Evolutionary conservation across 92 coral and sea anemone species (phyloP), one percentile per base, ranked within the genome.

Genomic region (Porites lobata): DNA sequence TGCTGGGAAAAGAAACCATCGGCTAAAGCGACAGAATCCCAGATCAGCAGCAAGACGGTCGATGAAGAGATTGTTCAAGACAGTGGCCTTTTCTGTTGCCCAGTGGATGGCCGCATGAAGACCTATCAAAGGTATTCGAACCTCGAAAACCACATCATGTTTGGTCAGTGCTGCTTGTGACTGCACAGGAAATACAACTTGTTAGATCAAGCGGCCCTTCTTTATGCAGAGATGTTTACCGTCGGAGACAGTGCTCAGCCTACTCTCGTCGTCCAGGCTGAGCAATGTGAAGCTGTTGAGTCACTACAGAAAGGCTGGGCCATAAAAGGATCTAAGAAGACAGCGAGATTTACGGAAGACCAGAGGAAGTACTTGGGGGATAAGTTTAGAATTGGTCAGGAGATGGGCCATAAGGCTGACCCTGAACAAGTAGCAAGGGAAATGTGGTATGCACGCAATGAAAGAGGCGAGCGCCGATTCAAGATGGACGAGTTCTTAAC

Each of bases 221-320:
- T 66, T 9, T 66, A 22, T 13, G 13, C 9, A 68, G 26, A 68
- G 50, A 32, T 7, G 58, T 9, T 53, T 12, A 53, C 13, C 1
- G 58, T 8, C 9, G 58, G 58, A 53, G 58, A 53, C 58, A 53
- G 63, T 43, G 32, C 32, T 29, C 32, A 29, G 32, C 32, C 32
- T 29, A 29, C 78, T 17, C 78, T 74, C 58, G 9, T 8, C 58
- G 13, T 53, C 13, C 58, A 53, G 63, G 52, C 80, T 14, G 13
- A 53, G 38, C 77, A 38, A 66, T 66, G 71, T 24, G 74, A 8
- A 62, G 78, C 62, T 62, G 22, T 74, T 47, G 77, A 69, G 76
- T 67, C 81, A 22, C 74, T 69, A 69, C 66, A 51, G 75, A 71
- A 69, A 56, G 91, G 87, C 64, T 87, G 91, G 91, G 81, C 91